Evolutionary conservation across 2,888 invertebrate genomes (phyloP), one percentile per base, ranked within the genome.

Genomic region (Eupithecia abbreviata): DNA sequence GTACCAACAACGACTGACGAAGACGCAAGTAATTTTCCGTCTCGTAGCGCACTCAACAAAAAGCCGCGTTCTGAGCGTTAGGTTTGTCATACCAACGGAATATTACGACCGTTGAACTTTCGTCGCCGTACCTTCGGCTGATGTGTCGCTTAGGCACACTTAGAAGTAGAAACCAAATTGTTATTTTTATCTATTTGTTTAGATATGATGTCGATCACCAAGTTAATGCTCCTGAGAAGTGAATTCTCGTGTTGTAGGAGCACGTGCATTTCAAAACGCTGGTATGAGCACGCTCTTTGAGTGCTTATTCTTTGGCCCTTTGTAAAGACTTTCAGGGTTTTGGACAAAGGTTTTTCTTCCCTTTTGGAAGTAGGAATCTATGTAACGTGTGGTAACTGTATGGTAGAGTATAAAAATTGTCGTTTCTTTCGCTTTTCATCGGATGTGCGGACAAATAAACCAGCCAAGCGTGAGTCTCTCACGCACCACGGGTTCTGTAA

Each of bases 181-280:
- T 30, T 30, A 1, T 30, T 30, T 47, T 47, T 47, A 47, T 9
- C 62, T 30, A 42, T 66, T 66, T 15, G 2, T 13, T 42, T 4
- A 66, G 4, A 13, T 13, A 67, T n/a, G 15, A 47, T 49, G 18
- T 69, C 47, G 47, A 69, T 69, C 45, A 13, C 5, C 4, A 18
- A 45, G 47, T 69, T 13, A 45, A 18, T 69, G 47, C 69, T 68
- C 45, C 41, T 42, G 47, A 4, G 30, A 69, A 69, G 69, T 69
- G 69, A 47, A 45, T 69, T 69, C 18, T 47, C 69, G 30, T 74
- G 74, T 74, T 49, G 30, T 49, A 9, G 69, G 49, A 42, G 42
- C 47, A 73, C 73, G 73, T 58, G 68, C 73, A 55, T 78, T 73
- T 72, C 69, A 65, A 76, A 71, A 68, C 49, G 49, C 72, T 58